Percentiles rank a stretch among this genome's conserved stretches.
Conservation (phyloP, 2,113 vertebrate genomes). For the Dicentrarchus labrax region DNA sequence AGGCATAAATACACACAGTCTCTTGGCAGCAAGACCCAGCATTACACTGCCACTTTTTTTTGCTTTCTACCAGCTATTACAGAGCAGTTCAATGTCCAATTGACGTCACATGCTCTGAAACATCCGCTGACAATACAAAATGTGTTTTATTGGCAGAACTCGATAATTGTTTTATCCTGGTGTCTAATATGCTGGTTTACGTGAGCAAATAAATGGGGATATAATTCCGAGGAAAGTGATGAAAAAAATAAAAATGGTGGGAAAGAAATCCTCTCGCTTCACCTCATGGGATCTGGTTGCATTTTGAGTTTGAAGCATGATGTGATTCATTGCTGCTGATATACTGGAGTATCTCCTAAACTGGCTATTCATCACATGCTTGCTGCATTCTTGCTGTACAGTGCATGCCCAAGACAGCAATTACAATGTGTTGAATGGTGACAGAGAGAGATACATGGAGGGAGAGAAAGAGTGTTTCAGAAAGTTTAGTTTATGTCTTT, state of each 20-base stretch:
- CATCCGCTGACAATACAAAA: slow-evolving; percentile 15
- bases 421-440: slow-evolving; percentile 37
- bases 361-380: slow-evolving; percentile 44
- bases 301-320: not conserved
- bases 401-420: slow-evolving; percentile 30
- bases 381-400: slow-evolving; percentile 45
- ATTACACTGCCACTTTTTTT: slow-evolving; percentile 33
- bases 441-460: slow-evolving; percentile 23
- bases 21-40: slow-evolving; percentile 36
- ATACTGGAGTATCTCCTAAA: slow-evolving; percentile 27
- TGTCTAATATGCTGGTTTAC: slow-evolving; percentile 3
- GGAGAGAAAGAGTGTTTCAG: not conserved
- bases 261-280: slow-evolving; percentile 32
- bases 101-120: slow-evolving; percentile 31
- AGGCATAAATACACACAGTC: slow-evolving; percentile 47
- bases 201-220: not conserved
- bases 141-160: slow-evolving; percentile 7
- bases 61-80: slow-evolving; percentile 14
- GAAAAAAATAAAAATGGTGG: slow-evolving; percentile 1
- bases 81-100: slow-evolving; percentile 11
- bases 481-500: slow-evolving; percentile 38
- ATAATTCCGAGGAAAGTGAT: slow-evolving; percentile 7
- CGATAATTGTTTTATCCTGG: slow-evolving; percentile 22
- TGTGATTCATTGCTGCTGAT: slow-evolving; percentile 54
- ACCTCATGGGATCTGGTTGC: slow-evolving; percentile 22